Conservation (phyloP, 2,797 vertebrate genomes). For the Allobates femoralis region DNA sequence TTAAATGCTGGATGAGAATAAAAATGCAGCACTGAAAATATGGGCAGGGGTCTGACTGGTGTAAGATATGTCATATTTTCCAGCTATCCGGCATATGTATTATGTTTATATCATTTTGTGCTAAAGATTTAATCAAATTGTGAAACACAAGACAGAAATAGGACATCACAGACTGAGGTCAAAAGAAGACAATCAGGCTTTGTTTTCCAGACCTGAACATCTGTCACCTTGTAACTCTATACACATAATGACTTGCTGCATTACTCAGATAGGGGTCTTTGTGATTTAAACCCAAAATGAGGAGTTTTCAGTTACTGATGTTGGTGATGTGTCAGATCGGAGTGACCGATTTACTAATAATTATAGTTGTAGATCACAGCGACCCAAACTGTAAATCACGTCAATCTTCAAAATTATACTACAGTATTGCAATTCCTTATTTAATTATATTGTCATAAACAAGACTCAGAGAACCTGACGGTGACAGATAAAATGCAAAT, state of each 20-base stretch:
- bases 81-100: too few species aligned
- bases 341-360: neutral
- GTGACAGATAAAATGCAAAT: too few species aligned
- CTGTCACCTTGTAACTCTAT: slow-evolving; percentile 37
- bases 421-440: too few species aligned
- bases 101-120: too few species aligned
- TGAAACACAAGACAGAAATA: neutral
- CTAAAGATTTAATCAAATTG: too few species aligned
- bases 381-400: neutral
- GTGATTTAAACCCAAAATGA: slow-evolving; percentile 1
- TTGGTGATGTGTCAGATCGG: neutral
- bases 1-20: too few species aligned
- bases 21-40: too few species aligned
- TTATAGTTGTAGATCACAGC: neutral
- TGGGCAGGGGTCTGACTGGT: too few species aligned
- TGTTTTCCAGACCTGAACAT: slow-evolving; percentile 10
- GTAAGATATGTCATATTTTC: too few species aligned
- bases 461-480: too few species aligned
- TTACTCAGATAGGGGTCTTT: neutral
- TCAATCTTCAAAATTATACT: neutral
- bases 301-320: neutral
- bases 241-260: neutral
- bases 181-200: neutral
- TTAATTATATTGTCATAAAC: too few species aligned
- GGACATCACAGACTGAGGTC: neutral